A percentile compares a stretch with the other conserved stretches of the same genome.
These are phyloP conservation scores for Melanophora roralis DNA, from an alignment of 2,888 invertebrate species.

Conservation along the genomic window DNA sequence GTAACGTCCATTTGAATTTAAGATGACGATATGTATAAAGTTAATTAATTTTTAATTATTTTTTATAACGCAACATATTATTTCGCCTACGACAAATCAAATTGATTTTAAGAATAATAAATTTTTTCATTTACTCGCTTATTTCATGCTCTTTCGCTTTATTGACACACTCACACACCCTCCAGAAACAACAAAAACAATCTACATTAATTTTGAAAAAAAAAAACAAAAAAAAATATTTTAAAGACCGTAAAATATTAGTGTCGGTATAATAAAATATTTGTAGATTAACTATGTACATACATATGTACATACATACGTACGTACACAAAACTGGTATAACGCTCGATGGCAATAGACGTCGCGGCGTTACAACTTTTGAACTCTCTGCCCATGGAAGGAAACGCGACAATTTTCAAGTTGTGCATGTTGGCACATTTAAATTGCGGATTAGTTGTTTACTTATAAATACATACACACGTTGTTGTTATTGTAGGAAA, in stretches of 20 bases:
- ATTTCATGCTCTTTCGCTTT: too few relatives aligned
- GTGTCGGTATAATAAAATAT: not conserved
- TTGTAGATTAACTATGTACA: not conserved
- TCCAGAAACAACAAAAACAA: not conserved
- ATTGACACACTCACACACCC: not conserved
- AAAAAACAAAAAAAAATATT: not conserved
- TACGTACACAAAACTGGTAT: not conserved
- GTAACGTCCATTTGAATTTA: too few relatives aligned
- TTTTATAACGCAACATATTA: not conserved
- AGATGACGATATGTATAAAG: too few relatives aligned
- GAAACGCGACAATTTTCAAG: slow-evolving; percentile 52
- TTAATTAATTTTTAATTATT: not conserved
- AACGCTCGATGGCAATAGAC: slow-evolving; percentile 1
- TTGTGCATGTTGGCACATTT: slow-evolving; percentile 74
- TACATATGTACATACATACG: not conserved
- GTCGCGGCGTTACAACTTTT: slow-evolving; percentile 36
- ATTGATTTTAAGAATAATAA: not conserved
- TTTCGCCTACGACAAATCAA: not conserved
- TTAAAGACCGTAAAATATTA: slow-evolving; percentile 34
- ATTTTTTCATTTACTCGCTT: not conserved
- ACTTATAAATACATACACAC: slow-evolving; percentile 40
- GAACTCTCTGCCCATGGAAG: slow-evolving; percentile 14
- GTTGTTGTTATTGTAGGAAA: slow-evolving; percentile 15
- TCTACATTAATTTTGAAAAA: not conserved
- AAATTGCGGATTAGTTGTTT: slow-evolving; percentile 74